Base-by-base conservation (phyloP, 2,797 vertebrate species). In the Xyrichtys novacula region DNA sequence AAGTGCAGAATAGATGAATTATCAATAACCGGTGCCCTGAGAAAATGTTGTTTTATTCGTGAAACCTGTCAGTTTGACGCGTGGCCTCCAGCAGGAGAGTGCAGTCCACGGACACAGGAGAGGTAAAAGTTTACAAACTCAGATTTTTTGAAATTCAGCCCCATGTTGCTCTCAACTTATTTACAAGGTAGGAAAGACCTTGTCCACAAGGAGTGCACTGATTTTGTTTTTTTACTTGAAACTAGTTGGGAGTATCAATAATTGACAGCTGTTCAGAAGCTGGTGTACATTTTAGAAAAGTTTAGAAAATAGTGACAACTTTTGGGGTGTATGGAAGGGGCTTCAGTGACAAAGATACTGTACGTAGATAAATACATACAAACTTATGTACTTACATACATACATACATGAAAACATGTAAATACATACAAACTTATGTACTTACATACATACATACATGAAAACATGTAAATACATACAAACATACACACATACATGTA, bases 1-100 rank as follows among this genome's bases (percentile, higher is more conserved):
- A 80, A 78, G 36, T 56, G 63, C 58, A 61, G 25, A 42, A 82
- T 83, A 71, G 78, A 87, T 84, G 79, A 85, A 83, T 71, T 69
- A 87, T 87, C 32, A 73, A 73, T 82, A 52, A 39, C 42, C 50
- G 68, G 50, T 71, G 56, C 65, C 38, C 12, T 32, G 47, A 78
- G 64, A 78, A 76, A 64, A 57, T 49, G 39, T 50, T 19, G 69
- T 74, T 84, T 76, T 62, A 75, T 74, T 69, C 49, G 67, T 56
- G 65, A 81, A 77, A 62, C 55, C 29, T 50, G 57, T 60, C 66
- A 74, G 64, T 70, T 68, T 68, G 52, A 78, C 77, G 55, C 47
- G 62, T 75, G 69, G 69, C 77, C 75, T 77, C 44, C 40, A 47
- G 73, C 16, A 53, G 63, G 34, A 28, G 34, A 25, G 49, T 65